These are phyloP conservation scores for Drosophila triauraria DNA, from an alignment of 1,140 invertebrate species.

Conservation along the genomic window DNA sequence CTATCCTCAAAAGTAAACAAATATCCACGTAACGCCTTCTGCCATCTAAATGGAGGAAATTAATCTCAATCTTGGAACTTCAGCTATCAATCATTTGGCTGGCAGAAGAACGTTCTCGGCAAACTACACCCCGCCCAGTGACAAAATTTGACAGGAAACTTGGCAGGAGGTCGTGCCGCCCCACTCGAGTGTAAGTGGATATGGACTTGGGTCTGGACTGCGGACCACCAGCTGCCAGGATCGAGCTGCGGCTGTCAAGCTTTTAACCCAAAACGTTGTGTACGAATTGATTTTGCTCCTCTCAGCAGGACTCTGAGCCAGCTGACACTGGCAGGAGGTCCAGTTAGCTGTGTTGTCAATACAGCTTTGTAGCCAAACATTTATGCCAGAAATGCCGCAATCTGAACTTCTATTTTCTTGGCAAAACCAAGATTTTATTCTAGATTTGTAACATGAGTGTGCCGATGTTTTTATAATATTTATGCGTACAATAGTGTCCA, in stretches of 20 bases:
- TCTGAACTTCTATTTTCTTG: too few relatives aligned
- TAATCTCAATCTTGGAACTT: conserved; percentile 13
- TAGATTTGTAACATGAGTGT: too few relatives aligned
- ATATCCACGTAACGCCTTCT: not conserved
- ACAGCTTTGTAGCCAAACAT: not conserved
- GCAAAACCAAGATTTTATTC: too few relatives aligned
- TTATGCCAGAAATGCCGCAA: not conserved
- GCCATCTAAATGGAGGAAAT: not conserved
- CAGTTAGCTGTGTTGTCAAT: not conserved
- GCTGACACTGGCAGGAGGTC: conserved; percentile 77
- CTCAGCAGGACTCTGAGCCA: conserved; percentile 64
- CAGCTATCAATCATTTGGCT: conserved; percentile 31
- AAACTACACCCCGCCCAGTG: conserved; percentile 27
- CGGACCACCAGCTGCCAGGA: conserved; percentile 50
- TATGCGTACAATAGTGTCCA: not conserved
- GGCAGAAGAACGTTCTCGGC: conserved; percentile 18
- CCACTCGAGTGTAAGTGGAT: conserved; percentile 26
- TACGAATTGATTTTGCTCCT: conserved; percentile 58
- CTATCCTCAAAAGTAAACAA: not conserved
- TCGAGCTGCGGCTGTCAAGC: conserved; percentile 53
- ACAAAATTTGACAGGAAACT: conserved; percentile 54
- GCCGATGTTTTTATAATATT: not conserved
- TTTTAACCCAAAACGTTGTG: conserved; percentile 57
- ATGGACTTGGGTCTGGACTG: conserved; percentile 24
- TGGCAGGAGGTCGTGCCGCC: conserved; percentile 43